Evolutionary conservation across 2,797 vertebrate species (phyloP).

Genomic region (Typhlichthys subterraneus): DNA sequence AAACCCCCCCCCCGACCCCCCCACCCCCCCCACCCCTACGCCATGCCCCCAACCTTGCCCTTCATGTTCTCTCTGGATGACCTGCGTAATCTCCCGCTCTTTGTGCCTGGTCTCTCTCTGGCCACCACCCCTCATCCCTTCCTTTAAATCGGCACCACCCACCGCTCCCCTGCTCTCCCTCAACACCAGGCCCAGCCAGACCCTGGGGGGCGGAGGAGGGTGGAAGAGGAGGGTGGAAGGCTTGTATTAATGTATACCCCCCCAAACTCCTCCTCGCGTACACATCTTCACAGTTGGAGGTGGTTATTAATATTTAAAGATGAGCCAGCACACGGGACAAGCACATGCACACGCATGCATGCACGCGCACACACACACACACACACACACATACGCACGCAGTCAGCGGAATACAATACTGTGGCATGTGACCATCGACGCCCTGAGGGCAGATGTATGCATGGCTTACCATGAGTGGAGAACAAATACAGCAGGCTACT

Average conservation of each 20-base stretch:
- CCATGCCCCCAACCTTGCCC: slow-evolving; percentile 43
- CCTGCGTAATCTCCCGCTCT: slow-evolving; percentile 40
- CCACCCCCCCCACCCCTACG: too few relatives aligned
- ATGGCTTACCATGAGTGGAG: slow-evolving; percentile 14
- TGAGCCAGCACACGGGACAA: too few relatives aligned
- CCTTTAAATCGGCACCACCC: slow-evolving; percentile 44
- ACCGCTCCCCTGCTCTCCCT: slow-evolving; percentile 27
- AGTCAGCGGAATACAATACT: slow-evolving; percentile 22
- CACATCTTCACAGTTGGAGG: slow-evolving; percentile 80
- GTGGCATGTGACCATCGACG: slow-evolving; percentile 12
- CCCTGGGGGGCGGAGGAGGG: slow-evolving; percentile 55
- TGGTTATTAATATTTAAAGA: slow-evolving; percentile 83
- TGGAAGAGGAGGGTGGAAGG: slow-evolving; percentile 54
- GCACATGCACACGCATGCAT: too few relatives aligned
- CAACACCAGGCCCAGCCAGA: slow-evolving; percentile 47
- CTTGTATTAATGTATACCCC: slow-evolving; percentile 78
- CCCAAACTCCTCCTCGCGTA: slow-evolving; percentile 60
- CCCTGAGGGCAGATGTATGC: slow-evolving; percentile 24
- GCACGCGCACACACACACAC: slow-evolving; percentile 44
- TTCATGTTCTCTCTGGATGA: slow-evolving; percentile 53
- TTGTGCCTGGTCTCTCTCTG: neutral
- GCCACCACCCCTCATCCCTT: slow-evolving; percentile 9
- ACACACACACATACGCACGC: slow-evolving; percentile 14
- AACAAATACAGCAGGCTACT: slow-evolving; percentile 13
- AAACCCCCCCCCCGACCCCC: too few relatives aligned